Conservation (phyloP, 2,888 invertebrate genomes). For the Mythimna loreyi region DNA sequence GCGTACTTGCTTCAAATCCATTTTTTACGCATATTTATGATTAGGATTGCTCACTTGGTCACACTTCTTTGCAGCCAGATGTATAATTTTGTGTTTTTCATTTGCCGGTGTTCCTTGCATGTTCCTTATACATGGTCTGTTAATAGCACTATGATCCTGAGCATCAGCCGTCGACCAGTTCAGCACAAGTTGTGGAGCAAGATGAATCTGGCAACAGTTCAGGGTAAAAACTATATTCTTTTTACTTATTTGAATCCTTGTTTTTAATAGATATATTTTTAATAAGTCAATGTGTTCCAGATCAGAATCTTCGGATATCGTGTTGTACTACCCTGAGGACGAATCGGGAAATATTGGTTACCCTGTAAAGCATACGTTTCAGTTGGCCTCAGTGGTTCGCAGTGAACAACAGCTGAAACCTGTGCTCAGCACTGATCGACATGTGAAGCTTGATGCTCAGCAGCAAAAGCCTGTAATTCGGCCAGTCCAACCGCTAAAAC, state of each 20-base stretch:
- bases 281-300: slow-evolving; percentile 18
- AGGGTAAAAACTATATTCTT: slow-evolving; percentile 3
- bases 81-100: not conserved
- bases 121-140: no score
- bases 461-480: not conserved
- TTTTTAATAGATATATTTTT: not conserved
- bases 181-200: slow-evolving; percentile 17
- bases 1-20: no score
- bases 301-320: slow-evolving; percentile 29
- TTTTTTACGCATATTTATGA: no score
- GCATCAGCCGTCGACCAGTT: slow-evolving; percentile 32
- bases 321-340: slow-evolving; percentile 29
- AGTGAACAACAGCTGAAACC: not conserved
- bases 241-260: not conserved
- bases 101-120: not conserved
- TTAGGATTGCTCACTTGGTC: no score
- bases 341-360: not conserved
- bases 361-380: not conserved
- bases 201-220: slow-evolving; percentile 1
- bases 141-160: slow-evolving; percentile 19
- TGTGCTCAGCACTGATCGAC: not conserved
- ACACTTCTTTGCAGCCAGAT: no score
- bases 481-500: not conserved
- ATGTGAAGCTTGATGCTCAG: not conserved
- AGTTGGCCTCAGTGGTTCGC: not conserved